Base-by-base conservation (phyloP, 1,140 invertebrate species). In the Adelges cooleyi region DNA sequence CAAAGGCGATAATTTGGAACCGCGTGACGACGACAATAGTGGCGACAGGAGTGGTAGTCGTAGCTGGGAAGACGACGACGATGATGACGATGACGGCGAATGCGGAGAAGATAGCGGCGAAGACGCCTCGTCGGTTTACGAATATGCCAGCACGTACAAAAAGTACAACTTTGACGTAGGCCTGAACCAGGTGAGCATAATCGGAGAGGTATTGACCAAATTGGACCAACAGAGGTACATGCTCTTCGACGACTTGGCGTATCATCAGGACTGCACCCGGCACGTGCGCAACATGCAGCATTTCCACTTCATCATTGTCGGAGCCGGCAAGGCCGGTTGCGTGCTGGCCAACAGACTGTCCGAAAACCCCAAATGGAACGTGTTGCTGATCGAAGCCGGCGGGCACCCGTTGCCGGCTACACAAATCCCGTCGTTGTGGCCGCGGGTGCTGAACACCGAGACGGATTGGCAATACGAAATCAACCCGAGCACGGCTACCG, bases 1-100 rank as follows among this genome's bases (percentile, higher is more conserved):
- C 18, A 29, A 29, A 17, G 13, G 1, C 1, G 5, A 29, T n/a
- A 8, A 29, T 17, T 13, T 2, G 0, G 2, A n/a, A 52, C 1
- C 0, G 9, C 10, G 4, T n/a, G 4, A 23, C 18, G 13, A n/a
- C 0, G 1, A 54, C 5, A 53, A 54, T 9, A n/a, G 15, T 13
- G 8, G 25, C 18, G 36, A 36, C n/a, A 22, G 23, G 17, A 2
- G 8, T 3, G 23, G 11, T 25, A 27, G 9, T 15, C 3, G n/a
- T 10, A 25, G 27, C 27, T 25, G 0, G 15, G 36, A 18, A 22
- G 20, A 48, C 13, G 2, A 42, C 11, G 15, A 80, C 88, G 68
- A 76, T 85, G 69, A 86, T 84, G 86, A 83, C 86, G 84, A 82
- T 83, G 36, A 33, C 13, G 9, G n/a, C 20, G n/a, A n/a, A n/a